Conservation (phyloP, 2,888 invertebrate species). For the Timandra comae region DNA sequence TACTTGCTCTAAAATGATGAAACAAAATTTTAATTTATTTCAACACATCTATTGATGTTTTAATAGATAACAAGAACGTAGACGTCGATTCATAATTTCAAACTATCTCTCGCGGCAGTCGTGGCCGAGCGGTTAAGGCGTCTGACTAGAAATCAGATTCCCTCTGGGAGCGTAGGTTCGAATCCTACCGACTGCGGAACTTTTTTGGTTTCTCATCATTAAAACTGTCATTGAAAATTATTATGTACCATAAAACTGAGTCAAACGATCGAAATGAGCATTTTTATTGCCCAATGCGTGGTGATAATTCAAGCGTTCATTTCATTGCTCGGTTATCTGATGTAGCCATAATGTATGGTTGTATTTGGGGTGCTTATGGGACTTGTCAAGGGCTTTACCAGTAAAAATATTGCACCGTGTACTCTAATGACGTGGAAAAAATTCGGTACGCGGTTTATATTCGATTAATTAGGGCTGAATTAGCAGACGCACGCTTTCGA, state of each 20-base stretch:
- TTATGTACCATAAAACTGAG: slow-evolving; percentile 22
- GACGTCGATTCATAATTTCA: slow-evolving; percentile 10
- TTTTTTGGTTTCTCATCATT: slow-evolving; percentile 82
- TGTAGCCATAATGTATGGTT: slow-evolving; percentile 22
- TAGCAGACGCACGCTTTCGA: slow-evolving; percentile 23
- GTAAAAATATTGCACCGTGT: slow-evolving; percentile 22
- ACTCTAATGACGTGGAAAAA: slow-evolving; percentile 33
- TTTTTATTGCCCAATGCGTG: slow-evolving; percentile 31
- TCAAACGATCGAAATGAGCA: slow-evolving; percentile 19
- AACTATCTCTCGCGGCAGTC: slow-evolving; percentile 83
- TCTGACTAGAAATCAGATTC: slow-evolving; percentile 93
- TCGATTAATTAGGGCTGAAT: slow-evolving; percentile 39
- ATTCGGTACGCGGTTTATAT: slow-evolving; percentile 24
- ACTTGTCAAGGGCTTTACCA: slow-evolving; percentile 19
- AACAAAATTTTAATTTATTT: too few species aligned
- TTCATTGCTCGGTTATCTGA: slow-evolving; percentile 19
- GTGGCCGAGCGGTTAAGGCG: slow-evolving; percentile 93
- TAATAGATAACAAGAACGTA: too few species aligned
- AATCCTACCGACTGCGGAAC: slow-evolving; percentile 88
- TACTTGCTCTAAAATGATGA: too few species aligned
- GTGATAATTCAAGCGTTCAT: slow-evolving; percentile 26
- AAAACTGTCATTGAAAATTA: slow-evolving; percentile 79
- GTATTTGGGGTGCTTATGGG: slow-evolving; percentile 16
- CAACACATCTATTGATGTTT: too few species aligned
- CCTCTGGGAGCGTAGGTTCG: slow-evolving; percentile 94